Evolutionary conservation across 1,140 invertebrate genomes (phyloP).

Genomic region (Paraescarpia echinospica): DNA sequence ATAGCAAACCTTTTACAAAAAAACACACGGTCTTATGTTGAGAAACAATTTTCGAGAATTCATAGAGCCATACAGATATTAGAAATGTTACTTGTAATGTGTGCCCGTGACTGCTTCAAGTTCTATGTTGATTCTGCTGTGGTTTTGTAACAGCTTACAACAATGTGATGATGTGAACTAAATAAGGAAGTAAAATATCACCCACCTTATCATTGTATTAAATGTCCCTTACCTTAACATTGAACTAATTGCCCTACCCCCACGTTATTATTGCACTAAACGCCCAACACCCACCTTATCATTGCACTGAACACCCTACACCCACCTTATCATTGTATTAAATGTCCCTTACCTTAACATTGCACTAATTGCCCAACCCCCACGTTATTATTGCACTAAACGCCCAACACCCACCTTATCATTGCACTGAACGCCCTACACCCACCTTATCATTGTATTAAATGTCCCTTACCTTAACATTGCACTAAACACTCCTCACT

Average conservation of each 20-base stretch:
- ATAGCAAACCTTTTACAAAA: background rate
- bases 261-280: background rate
- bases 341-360: background rate
- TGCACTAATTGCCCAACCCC: background rate
- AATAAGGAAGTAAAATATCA: no score
- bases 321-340: background rate
- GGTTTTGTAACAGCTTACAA: no score
- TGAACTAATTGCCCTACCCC: background rate
- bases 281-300: background rate
- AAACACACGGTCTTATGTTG: background rate
- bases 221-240: constrained; percentile 69
- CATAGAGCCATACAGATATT: background rate
- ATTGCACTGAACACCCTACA: background rate
- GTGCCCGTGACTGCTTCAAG: background rate
- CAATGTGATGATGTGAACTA: no score
- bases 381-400: constrained; percentile 74
- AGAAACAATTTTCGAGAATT: background rate
- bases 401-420: constrained; percentile 61
- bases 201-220: constrained; percentile 71
- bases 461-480: constrained; percentile 62
- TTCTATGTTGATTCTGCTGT: no score
- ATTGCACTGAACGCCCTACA: background rate
- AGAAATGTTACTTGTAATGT: background rate
- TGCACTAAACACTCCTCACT: constrained; percentile 76
- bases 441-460: background rate